Evolutionary conservation across 2,888 invertebrate genomes (phyloP).

Genomic region (Andrena flavipes): DNA sequence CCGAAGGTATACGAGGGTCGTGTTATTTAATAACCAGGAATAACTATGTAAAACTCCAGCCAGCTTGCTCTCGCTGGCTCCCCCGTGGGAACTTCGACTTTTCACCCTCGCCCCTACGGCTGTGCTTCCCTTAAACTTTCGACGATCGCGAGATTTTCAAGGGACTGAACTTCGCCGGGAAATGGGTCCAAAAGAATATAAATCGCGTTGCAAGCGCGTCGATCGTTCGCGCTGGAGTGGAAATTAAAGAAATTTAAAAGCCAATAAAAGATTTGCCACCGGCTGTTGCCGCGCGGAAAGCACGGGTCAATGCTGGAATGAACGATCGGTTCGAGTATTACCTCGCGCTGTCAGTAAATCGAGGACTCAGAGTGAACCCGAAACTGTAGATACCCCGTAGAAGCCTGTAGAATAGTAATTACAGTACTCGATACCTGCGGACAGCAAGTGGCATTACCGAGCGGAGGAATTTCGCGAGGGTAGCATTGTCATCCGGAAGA

Average conservation of each 20-base stretch:
- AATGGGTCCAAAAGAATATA: conserved; percentile 19
- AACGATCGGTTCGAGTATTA: too few species aligned
- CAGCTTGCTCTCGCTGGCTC: conserved; percentile 35
- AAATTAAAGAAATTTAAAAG: conserved; percentile 18
- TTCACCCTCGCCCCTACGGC: conserved; percentile 48
- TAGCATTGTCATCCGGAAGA: too few species aligned
- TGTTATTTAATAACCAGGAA: conserved; percentile 77
- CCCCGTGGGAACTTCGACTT: conserved; percentile 53
- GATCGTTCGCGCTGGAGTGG: background rate
- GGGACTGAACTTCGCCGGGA: conserved; percentile 56
- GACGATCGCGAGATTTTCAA: conserved; percentile 62
- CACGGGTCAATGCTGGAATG: too few species aligned
- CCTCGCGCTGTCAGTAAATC: too few species aligned
- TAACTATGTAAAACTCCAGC: conserved; percentile 71
- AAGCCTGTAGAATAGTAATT: too few species aligned
- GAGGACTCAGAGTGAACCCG: too few species aligned
- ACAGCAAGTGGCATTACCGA: too few species aligned
- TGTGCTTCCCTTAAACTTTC: conserved; percentile 57
- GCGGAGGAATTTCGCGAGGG: background rate
- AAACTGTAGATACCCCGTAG: too few species aligned
- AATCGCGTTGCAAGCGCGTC: background rate
- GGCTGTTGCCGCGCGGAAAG: too few species aligned
- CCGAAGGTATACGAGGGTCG: conserved; percentile 55
- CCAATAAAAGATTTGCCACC: too few species aligned
- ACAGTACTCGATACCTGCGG: too few species aligned